These are phyloP conservation scores for Sitobion miscanthi DNA, from an alignment of 1,140 invertebrate species.

Conservation along the genomic window DNA sequence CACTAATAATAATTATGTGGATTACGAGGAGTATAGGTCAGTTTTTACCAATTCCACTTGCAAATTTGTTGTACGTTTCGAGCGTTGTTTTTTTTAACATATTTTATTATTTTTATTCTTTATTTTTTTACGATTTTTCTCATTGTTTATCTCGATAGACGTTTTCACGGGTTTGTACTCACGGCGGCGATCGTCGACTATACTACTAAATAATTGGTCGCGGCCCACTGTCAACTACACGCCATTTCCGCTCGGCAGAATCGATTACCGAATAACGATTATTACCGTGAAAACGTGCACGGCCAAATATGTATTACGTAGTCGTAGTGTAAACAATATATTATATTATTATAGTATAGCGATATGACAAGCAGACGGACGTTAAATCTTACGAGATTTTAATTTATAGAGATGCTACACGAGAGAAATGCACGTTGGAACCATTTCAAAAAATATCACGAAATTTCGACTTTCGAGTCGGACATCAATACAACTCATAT, in stretches of 20 bases:
- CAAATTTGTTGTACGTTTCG: background rate
- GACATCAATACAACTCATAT: background rate
- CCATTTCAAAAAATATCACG: background rate
- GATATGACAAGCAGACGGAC: background rate
- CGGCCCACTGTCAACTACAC: background rate
- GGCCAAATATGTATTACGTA: background rate
- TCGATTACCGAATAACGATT: constrained; percentile 19
- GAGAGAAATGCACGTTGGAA: background rate
- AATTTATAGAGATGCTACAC: constrained; percentile 8
- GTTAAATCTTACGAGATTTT: background rate
- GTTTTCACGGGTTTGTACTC: constrained; percentile 27
- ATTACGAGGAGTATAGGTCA: background rate
- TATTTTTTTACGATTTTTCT: background rate
- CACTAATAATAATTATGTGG: background rate
- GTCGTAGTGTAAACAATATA: background rate
- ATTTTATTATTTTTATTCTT: background rate
- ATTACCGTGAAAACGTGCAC: constrained; percentile 32
- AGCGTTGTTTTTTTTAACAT: background rate
- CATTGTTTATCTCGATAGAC: background rate
- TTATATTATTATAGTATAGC: background rate
- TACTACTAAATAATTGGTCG: constrained; percentile 36
- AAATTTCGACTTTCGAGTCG: constrained; percentile 7
- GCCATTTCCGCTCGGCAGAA: background rate
- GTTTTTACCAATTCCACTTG: background rate
- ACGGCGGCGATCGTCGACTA: background rate